Base-by-base conservation (phyloP, 2,888 invertebrate species). In the Sinohyriopsis cumingii region DNA sequence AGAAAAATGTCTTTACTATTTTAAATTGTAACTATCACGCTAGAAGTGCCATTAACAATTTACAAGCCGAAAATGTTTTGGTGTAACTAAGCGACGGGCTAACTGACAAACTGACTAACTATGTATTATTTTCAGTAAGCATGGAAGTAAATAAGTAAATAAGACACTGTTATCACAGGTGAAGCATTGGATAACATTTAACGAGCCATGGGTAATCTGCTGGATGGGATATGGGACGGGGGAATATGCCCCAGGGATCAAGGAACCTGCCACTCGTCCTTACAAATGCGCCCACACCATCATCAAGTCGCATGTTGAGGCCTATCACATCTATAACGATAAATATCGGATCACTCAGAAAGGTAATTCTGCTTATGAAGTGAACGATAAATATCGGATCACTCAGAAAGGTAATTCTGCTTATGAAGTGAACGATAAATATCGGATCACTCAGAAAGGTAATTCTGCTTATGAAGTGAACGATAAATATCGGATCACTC, bases 131-230 rank as follows among this genome's bases (percentile, higher is more conserved):
- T 45, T 45, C 12, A 45, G 15, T 3, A 45, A 45, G 45, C 15
- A 45, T 45, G 45, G 3, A 45, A 45, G 12, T 45, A 33, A 5
- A 33, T 33, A 2, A 15, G 45, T 45, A 45, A 45, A 12, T 45
- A 15, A 45, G 3, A 15, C 15, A 12, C 12, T 15, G 45, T 3
- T 45, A 45, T 15, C 45, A 15, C 22, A 82, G 82, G 82, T 84
- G 5, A 82, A 93, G 85, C 91, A 91, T 60, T 95, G 95, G 95
- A 92, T 94, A 20, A 95, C 95, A 0, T 92, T 95, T 79, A 95
- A 95, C 85, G 95, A 95, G 84, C 94, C 95, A 5, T 92, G 71
- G 63, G 71, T 75, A 25, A 63, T 77, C 22, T 62, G 69, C 1
- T 76, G 71, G 68, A 56, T 75, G 61, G 80, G 82, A 5, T 73